Base-by-base conservation (phyloP, 2,113 vertebrate species). In the Rhea americana region DNA sequence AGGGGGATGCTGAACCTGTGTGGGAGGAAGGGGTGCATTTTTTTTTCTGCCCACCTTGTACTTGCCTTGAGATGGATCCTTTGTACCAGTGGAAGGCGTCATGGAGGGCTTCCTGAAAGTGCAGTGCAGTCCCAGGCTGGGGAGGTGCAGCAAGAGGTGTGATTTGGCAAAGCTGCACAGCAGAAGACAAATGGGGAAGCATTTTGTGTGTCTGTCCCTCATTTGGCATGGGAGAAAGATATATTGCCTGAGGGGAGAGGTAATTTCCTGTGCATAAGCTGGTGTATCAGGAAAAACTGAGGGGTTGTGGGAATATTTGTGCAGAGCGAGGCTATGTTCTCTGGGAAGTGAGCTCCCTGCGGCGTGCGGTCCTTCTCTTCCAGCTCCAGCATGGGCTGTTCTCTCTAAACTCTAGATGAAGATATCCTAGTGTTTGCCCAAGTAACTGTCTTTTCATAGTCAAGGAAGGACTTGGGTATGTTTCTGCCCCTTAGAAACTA, bases 401-500 rank as follows among this genome's bases (percentile, higher is more conserved):
- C 11, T 68, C 0, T 1, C 18, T 39, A 70, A 58, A 58, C 37
- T 45, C 53, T 39, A 48, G 25, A 9, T 50, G 47, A 72, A 77
- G 47, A 11, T 48, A 58, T 16, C 45, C 48, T 13, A 5, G 13
- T 70, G 11, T 67, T 78, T 84, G 58, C 56, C 45, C 61, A 65
- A 26, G 56, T 35, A 47, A 74, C 9, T 15, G 28, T 82, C 48
- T 70, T 81, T 74, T 72, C 22, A 11, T 58, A 88, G 35, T 30
- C 43, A 76, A 45, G 68, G 48, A 74, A 81, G 56, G 76, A 28
- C 17, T 50, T 0, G 0, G 30, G 45, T 86, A 18, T 0, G 0
- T 80, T 72, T 89, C 30, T 90, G 26, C 21, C 19, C 37, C 25
- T 19, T 75, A 41, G 32, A 88, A 88, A 67, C 4, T 13, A 65